A percentile compares a stretch with the other conserved stretches of the same genome.
These are phyloP conservation scores for Dasypogon diadema DNA, from an alignment of 2,888 invertebrate species.

Conservation along the genomic window DNA sequence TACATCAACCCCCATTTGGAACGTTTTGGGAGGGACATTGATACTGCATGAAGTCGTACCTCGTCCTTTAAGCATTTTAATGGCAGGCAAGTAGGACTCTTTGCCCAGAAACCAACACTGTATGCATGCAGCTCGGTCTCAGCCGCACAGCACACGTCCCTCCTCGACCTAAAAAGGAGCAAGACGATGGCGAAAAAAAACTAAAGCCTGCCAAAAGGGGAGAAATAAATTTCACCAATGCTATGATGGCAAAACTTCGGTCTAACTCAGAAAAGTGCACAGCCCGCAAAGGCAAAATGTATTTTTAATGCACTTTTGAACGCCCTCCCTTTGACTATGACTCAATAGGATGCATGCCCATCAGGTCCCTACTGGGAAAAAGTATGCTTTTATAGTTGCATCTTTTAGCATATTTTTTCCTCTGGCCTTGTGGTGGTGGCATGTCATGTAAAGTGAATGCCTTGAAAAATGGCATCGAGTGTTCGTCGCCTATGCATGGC, in stretches of 20 bases:
- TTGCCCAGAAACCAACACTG: not conserved
- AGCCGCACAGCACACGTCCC: conserved; percentile 11
- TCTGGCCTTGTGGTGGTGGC: conserved; percentile 38
- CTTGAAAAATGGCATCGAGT: conserved; percentile 46
- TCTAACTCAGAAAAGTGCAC: not conserved
- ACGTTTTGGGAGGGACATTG: conserved; percentile 31
- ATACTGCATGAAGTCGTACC: not conserved
- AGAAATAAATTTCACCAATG: conserved; percentile 43
- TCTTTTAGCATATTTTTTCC: conserved; percentile 35
- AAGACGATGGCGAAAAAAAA: conserved; percentile 35
- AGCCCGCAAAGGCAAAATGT: conserved; percentile 45
- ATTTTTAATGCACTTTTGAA: conserved; percentile 53
- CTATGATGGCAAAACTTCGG: conserved; percentile 19
- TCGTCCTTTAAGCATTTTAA: conserved; percentile 4
- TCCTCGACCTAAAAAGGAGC: not conserved
- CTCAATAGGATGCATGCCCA: conserved; percentile 14
- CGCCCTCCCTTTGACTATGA: conserved; percentile 25
- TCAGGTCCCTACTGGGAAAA: conserved; percentile 15
- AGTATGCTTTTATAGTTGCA: conserved; percentile 22
- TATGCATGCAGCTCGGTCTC: not conserved
- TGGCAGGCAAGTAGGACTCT: conserved; percentile 3
- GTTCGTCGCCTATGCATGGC: conserved; percentile 44
- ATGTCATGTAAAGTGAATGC: conserved; percentile 39
- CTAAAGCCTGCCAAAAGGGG: conserved; percentile 35
- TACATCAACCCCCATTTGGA: conserved; percentile 20